Base-by-base conservation (phyloP, 2,113 vertebrate genomes). In the Anoplopoma fimbria region DNA sequence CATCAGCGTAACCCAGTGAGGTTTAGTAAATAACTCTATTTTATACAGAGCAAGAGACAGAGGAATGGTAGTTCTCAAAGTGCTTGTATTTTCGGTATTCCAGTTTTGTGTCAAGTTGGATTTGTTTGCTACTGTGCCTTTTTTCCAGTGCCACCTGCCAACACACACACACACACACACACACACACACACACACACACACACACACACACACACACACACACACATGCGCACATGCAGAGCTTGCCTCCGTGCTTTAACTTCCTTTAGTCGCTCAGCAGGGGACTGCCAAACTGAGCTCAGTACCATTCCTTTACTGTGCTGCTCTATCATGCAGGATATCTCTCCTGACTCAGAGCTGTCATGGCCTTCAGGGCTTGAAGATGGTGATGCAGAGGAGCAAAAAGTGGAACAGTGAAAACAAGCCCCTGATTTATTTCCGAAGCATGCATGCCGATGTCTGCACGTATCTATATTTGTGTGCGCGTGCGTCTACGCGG, bases 21-120 rank as follows among this genome's bases (percentile, higher is more conserved):
- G 89, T 86, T 88, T 89, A 90, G 83, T 75, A 92, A 94, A 94
- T 86, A 87, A 40, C 69, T 89, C 88, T 79, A 77, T 89, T 83
- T 93, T 88, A 87, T 92, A 88, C 83, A 69, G 62, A 81, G 85
- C 13, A 19, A 78, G 73, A 38, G 40, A 75, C 17, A 47, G 58
- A 62, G 63, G 53, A 51, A 55, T 31, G 36, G 71, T 13, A 7
- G 15, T 49, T 40, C 77, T 88, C 82, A 75, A 69, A 79, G 69
- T 63, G 49, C 77, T 76, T 47, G 67, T 71, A 75, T 89, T 85
- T 38, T 83, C 78, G 69, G 51, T 80, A 42, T 84, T 92, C 79
- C 51, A 57, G 75, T 40, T 89, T 29, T 13, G 65, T 71, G 79
- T 91, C 87, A 87, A 31, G 75, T 78, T 77, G 63, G 77, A 69